Base-by-base conservation (phyloP, 2,797 vertebrate species). In the Crocidura indochinensis region DNA sequence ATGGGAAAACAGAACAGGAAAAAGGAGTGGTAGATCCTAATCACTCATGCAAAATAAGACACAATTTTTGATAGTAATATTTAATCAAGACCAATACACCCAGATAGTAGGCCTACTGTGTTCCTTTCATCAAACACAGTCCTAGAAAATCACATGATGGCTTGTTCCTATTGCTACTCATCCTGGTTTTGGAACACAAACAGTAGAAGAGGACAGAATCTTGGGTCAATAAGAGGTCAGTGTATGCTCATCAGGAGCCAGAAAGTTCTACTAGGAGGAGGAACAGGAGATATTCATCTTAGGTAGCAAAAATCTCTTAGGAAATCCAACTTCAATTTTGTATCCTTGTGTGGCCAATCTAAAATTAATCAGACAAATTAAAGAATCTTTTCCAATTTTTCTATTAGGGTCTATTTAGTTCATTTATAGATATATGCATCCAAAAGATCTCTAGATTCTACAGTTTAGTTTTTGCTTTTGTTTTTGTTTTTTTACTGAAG, bases 331-430 rank as follows among this genome's bases (percentile, higher is more conserved):
- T 97, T 97, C 75, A 98, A 96, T 82, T 97, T 98, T 80, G 95
- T 97, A 86, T 97, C 96, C 88, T 97, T 95, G 12, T 97, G 97
- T 95, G 97, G 87, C 97, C 96, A 0, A 97, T 97, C 75, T 97
- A 97, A 92, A 98, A 97, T 91, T 98, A 97, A 2, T 97, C 96
- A 90, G 98, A 96, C 95, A 84, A 97, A 96, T n/a, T 95, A 93
- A 92, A 98, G 98, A 92, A 98, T 97, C 95, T 96, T 97, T 90
- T 96, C 97, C 92, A 96, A 98, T 96, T 97, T 97, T 76, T 98
- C 96, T 97, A 87, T 6, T 44, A 86, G 20, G 11, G 20, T 75
- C 8, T 65, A 4, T 5, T 85, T 53, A 53, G 15, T 69, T n/a
- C 65, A 27, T 91, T 86, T 19, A 79, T 20, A 82, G 53, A 24